Percentiles rank a stretch among this genome's conserved stretches.
Conservation (phyloP, 2,113 vertebrate species). For the Pterophyllum scalare region DNA sequence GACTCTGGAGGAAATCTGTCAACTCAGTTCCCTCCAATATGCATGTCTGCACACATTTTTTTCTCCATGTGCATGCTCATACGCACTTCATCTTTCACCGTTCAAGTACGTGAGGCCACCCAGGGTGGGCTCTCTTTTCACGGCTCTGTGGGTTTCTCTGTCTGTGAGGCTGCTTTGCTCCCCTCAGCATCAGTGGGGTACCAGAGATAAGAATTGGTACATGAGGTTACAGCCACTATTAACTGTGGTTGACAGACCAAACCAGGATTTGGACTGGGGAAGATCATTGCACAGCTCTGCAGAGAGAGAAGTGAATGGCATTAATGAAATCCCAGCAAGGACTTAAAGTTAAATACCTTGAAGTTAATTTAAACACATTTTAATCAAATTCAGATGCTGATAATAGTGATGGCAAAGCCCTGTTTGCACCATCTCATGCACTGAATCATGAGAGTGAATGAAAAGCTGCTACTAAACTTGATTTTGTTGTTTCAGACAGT, state of each 20-base stretch:
- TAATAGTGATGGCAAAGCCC: background rate
- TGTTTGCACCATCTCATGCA: background rate
- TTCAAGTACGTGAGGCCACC: slow-evolving; percentile 39
- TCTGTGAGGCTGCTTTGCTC: slow-evolving; percentile 27
- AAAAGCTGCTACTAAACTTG: background rate
- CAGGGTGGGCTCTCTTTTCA: slow-evolving; percentile 53
- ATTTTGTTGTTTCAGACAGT: background rate
- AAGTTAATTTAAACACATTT: background rate
- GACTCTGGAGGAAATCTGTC: slow-evolving; percentile 62
- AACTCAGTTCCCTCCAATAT: slow-evolving; percentile 34
- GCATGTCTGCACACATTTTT: slow-evolving; percentile 14
- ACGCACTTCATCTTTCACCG: slow-evolving; percentile 34
- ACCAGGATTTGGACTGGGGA: slow-evolving; percentile 8
- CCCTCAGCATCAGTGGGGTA: slow-evolving; percentile 6
- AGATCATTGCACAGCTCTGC: slow-evolving; percentile 8
- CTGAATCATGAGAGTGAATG: background rate
- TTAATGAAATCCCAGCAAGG: slow-evolving; percentile 9
- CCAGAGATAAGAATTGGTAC: slow-evolving; percentile 34
- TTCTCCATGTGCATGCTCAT: background rate
- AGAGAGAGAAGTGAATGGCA: slow-evolving; percentile 11
- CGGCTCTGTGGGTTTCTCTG: slow-evolving; percentile 32
- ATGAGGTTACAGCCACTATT: slow-evolving; percentile 40
- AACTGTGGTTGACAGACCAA: slow-evolving; percentile 48
- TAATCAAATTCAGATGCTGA: background rate
- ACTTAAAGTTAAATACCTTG: background rate